These are phyloP conservation scores for Malurus elegans DNA, from an alignment of 2,113 vertebrate genomes.

Conservation along the genomic window DNA sequence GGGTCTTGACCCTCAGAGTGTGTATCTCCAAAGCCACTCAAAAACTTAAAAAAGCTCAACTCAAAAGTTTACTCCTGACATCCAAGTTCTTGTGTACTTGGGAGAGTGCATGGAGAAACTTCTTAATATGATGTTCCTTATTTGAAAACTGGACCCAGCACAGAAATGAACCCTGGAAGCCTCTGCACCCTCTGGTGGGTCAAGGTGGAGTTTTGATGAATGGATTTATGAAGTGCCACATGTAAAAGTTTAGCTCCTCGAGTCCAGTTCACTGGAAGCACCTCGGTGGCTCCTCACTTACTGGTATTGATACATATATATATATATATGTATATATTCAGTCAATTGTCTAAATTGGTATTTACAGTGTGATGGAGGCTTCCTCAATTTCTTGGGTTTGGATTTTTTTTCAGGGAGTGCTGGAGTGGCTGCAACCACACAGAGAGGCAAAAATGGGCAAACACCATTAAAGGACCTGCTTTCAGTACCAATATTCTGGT, in stretches of 20 bases:
- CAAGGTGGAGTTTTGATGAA: background rate
- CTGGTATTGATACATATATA: background rate
- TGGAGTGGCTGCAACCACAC: background rate
- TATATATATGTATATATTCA: background rate
- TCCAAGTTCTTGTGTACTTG: background rate
- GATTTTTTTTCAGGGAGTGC: background rate
- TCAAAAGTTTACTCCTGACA: accelerated
- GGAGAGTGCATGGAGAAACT: accelerated
- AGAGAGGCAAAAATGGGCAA: background rate
- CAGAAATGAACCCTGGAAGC: background rate
- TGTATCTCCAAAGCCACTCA: background rate
- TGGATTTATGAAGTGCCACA: accelerated
- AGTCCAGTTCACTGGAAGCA: background rate
- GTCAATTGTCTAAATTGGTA: background rate
- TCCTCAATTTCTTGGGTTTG: background rate
- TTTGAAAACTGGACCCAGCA: background rate
- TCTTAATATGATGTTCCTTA: background rate
- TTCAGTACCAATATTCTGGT: background rate
- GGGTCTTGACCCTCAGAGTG: background rate
- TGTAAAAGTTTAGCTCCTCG: background rate
- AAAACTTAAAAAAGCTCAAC: too few species aligned
- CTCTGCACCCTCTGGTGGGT: too few species aligned
- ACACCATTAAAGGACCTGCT: background rate
- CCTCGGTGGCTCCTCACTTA: accelerated
- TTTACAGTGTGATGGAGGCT: background rate